Percentiles rank a stretch among this genome's conserved stretches.
phyloP scores from a whole-genome alignment of 2,113 vertebrate species.

The Tragelaphus scriptus region DNA sequence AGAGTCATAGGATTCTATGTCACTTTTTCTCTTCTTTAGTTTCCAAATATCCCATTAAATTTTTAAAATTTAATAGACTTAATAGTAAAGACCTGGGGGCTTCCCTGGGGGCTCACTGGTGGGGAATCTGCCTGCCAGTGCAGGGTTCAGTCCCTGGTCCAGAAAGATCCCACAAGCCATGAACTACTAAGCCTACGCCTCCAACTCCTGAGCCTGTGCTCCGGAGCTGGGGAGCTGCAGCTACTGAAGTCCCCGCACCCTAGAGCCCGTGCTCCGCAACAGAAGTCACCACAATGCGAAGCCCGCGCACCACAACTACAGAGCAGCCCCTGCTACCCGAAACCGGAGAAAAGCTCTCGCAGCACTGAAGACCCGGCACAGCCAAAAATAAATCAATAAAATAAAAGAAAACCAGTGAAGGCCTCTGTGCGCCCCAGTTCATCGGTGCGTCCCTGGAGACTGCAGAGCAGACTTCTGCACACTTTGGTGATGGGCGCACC shows the following conservation, averaged over 20 bases:
- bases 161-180: neutral
- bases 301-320: fast-evolving
- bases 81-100: neutral
- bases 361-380: neutral
- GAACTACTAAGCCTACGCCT: neutral
- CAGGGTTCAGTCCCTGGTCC: neutral
- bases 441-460: neutral
- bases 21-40: neutral
- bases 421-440: neutral
- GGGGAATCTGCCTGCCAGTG: neutral
- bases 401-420: neutral
- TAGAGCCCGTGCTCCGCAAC: neutral
- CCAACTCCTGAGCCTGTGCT: neutral
- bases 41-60: neutral
- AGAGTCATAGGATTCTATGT: neutral
- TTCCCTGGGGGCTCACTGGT: neutral
- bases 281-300: fast-evolving
- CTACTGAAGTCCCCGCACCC: neutral
- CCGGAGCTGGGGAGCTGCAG: neutral
- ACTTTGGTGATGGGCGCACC: neutral
- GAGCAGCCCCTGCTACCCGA: neutral
- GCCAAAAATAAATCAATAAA: neutral
- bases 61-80: neutral
- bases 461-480: neutral
- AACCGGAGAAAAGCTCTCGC: fast-evolving